These are phyloP conservation scores for Enteromius anoplus DNA, from an alignment of 2,797 vertebrate species.

Conservation along the genomic window DNA sequence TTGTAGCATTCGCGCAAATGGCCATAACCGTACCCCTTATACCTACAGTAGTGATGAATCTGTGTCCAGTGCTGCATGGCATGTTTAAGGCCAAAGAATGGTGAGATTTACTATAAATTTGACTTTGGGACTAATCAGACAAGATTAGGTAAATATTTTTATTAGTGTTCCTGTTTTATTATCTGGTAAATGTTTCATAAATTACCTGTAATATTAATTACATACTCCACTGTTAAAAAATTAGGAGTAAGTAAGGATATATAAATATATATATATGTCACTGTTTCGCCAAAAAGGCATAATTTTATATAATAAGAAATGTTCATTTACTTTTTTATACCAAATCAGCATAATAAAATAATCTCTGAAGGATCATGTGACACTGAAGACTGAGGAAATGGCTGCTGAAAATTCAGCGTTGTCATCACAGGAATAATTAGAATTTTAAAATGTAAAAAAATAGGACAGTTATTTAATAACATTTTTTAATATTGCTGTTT, in stretches of 20 bases:
- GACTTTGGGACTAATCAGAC: not conserved
- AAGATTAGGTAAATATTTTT: not conserved
- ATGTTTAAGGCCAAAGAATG: conserved; percentile 26
- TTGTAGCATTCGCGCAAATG: not conserved
- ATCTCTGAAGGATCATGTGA: not conserved
- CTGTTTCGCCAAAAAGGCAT: not conserved
- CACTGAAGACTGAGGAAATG: not conserved
- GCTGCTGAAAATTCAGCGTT: not conserved
- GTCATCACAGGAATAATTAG: not conserved
- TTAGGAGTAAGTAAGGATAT: not conserved
- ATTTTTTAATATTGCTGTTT: not conserved
- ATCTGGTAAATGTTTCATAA: not conserved
- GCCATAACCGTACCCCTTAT: not conserved
- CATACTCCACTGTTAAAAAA: not conserved
- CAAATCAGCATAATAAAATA: not conserved
- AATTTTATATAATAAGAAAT: not conserved
- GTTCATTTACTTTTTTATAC: not conserved
- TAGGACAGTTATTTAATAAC: not conserved
- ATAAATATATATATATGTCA: not conserved
- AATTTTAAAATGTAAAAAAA: not conserved
- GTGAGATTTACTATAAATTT: conserved; percentile 34
- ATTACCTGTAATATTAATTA: not conserved
- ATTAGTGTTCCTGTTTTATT: not conserved
- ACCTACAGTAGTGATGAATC: conserved; percentile 3
- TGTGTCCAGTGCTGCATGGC: not conserved